A percentile compares a stretch with the other conserved stretches of the same genome.
Evolutionary conservation across 2,113 vertebrate genomes (phyloP).

Genomic region (Cyrtonyx montezumae): DNA sequence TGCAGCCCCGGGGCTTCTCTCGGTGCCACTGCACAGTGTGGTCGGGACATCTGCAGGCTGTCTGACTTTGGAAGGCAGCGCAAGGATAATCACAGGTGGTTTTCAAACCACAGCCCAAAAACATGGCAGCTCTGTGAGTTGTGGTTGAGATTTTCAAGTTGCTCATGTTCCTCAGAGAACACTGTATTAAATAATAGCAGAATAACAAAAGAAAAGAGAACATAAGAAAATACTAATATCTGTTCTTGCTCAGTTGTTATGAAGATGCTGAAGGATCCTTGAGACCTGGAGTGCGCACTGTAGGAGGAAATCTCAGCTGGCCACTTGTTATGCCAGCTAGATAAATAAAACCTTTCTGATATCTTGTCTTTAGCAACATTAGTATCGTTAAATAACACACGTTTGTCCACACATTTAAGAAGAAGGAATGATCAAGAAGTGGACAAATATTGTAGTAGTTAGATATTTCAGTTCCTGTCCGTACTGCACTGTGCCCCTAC

Average conservation of each 20-base stretch:
- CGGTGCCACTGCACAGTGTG: background rate
- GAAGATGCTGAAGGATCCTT: background rate
- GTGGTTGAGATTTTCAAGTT: background rate
- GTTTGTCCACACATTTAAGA: background rate
- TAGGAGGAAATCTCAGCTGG: background rate
- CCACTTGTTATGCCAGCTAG: background rate
- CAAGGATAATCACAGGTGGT: background rate
- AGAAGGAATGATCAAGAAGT: background rate
- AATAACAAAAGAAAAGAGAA: background rate
- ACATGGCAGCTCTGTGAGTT: background rate
- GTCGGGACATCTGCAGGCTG: background rate
- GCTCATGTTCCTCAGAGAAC: background rate
- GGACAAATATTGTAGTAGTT: background rate
- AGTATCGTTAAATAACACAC: background rate
- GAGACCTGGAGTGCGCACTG: background rate
- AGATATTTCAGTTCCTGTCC: background rate
- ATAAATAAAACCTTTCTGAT: background rate
- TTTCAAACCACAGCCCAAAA: conserved; percentile 13
- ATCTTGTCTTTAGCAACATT: background rate
- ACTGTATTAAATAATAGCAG: background rate
- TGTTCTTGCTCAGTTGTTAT: background rate
- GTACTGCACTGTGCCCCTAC: background rate
- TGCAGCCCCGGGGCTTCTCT: background rate
- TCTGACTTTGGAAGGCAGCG: background rate
- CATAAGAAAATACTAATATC: background rate